phyloP scores from a whole-genome alignment of 1,140 invertebrate species.

The Drosophila aff. region DNA sequence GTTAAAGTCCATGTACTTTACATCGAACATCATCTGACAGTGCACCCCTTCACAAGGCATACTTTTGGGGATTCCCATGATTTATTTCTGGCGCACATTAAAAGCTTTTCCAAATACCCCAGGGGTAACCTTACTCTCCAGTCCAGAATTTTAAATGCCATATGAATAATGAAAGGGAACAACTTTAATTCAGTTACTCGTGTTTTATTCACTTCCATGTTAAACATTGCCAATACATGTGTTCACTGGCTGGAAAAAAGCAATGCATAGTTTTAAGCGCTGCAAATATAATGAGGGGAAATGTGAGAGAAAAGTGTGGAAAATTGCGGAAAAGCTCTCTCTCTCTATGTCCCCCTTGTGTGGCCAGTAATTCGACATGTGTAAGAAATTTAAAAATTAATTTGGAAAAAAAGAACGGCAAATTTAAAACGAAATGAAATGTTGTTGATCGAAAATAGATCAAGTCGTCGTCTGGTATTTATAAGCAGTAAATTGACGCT shows the following conservation, averaged over 20 bases:
- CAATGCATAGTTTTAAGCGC: slow-evolving; percentile 33
- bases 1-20: neutral
- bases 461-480: slow-evolving; percentile 48
- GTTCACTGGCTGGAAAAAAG: neutral
- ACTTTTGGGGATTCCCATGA: slow-evolving; percentile 20
- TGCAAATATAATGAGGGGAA: slow-evolving; percentile 1
- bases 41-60: slow-evolving; percentile 8
- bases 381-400: slow-evolving; percentile 52
- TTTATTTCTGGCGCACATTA: neutral
- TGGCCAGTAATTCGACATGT: slow-evolving; percentile 33
- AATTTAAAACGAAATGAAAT: slow-evolving; percentile 33
- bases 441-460: slow-evolving; percentile 58
- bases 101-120: slow-evolving; percentile 30
- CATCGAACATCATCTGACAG: neutral
- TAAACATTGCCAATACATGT: slow-evolving; percentile 15
- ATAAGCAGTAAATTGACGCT: slow-evolving; percentile 62
- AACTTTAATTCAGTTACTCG: neutral
- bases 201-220: slow-evolving; percentile 9
- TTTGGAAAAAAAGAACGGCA: slow-evolving; percentile 21
- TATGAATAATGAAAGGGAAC: slow-evolving; percentile 5
- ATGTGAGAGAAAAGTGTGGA: slow-evolving; percentile 6
- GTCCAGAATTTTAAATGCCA: neutral
- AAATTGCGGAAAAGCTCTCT: slow-evolving; percentile 24
- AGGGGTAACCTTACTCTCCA: neutral
- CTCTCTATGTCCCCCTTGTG: neutral